phyloP scores from a whole-genome alignment of 2,113 vertebrate species.

The Perca schrenkii region DNA sequence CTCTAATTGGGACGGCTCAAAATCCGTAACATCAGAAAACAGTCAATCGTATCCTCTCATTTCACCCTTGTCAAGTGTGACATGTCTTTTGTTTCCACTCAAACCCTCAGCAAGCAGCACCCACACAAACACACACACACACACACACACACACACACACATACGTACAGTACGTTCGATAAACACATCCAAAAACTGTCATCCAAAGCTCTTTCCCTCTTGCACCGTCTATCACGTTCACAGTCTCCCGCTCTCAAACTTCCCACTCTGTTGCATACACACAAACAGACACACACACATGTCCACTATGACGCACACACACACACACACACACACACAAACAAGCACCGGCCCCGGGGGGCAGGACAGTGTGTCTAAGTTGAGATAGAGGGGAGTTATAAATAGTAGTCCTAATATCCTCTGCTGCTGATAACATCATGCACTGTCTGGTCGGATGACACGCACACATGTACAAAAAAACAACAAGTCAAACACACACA shows the following conservation, averaged over 20 bases:
- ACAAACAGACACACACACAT: constrained; percentile 13
- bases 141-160: constrained; percentile 17
- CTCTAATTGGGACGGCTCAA: constrained; percentile 68
- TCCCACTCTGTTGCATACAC: constrained; percentile 41
- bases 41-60: constrained; percentile 70
- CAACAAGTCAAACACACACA: constrained; percentile 4
- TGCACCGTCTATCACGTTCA: constrained; percentile 42
- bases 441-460: constrained; percentile 66
- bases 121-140: constrained; percentile 16
- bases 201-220: constrained; percentile 17
- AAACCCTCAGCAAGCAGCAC: constrained; percentile 36
- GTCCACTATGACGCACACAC: not conserved
- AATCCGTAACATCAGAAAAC: constrained; percentile 69
- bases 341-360: constrained; percentile 51
- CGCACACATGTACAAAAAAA: constrained; percentile 22
- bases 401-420: constrained; percentile 81
- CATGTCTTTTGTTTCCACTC: constrained; percentile 61
- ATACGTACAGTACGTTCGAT: not conserved
- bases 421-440: constrained; percentile 73
- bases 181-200: not conserved
- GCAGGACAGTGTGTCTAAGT: constrained; percentile 66
- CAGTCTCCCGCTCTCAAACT: constrained; percentile 50
- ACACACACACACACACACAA: constrained; percentile 12
- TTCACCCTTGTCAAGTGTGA: constrained; percentile 75
- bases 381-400: constrained; percentile 73